phyloP scores from a whole-genome alignment of 2,888 invertebrate genomes.

The Ypsolopha scabrella region DNA sequence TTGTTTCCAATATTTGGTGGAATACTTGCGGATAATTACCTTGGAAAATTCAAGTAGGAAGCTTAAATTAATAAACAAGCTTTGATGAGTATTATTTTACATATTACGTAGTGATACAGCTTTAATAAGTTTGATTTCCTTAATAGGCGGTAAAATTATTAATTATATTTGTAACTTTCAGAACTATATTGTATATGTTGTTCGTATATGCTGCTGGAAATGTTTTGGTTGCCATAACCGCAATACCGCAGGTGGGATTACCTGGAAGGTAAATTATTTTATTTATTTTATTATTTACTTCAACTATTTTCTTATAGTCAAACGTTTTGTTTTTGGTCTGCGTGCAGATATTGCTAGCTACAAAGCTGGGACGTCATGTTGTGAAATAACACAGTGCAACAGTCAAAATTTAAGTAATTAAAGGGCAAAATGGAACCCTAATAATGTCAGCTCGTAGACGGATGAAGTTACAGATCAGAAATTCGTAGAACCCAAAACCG shows the following conservation, averaged over 20 bases:
- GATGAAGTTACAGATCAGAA: no score
- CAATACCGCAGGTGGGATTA: conserved; percentile 60
- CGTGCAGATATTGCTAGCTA: no score
- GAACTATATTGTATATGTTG: conserved; percentile 80
- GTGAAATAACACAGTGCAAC: no score
- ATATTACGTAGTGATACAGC: neutral
- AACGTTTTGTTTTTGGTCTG: no score
- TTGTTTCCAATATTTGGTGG: conserved; percentile 84
- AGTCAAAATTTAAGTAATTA: no score
- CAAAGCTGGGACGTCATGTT: no score
- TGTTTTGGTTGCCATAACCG: conserved; percentile 71
- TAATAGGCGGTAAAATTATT: no score
- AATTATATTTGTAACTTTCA: conserved; percentile 18
- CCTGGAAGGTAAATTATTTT: conserved; percentile 40
- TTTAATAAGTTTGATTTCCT: no score
- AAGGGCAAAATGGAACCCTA: no score
- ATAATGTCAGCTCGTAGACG: no score
- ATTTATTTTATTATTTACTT: neutral
- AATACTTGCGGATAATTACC: conserved; percentile 81
- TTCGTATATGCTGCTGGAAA: conserved; percentile 80
- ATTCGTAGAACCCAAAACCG: no score
- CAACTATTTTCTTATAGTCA: neutral
- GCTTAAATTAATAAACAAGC: neutral
- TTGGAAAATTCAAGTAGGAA: conserved; percentile 79
- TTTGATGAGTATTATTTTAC: neutral